A percentile compares a stretch with the other conserved stretches of the same genome.
phyloP scores from a whole-genome alignment of 2,888 invertebrate species.

The Leucophenga montana region DNA sequence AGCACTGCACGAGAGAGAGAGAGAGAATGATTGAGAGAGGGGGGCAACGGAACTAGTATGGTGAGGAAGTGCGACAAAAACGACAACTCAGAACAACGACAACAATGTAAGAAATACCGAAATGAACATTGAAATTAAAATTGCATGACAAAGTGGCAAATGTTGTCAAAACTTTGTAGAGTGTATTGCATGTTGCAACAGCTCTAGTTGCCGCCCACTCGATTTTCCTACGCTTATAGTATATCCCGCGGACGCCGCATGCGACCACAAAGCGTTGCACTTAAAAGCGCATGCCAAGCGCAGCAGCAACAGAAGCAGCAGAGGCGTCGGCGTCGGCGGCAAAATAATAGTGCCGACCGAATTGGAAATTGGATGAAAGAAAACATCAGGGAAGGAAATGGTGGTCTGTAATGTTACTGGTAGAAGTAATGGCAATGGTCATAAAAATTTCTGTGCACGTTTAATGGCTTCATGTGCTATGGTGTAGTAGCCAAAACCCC shows the following conservation, averaged over 20 bases:
- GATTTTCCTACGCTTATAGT: neutral
- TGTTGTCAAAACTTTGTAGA: conserved; percentile 60
- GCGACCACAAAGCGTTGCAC: conserved; percentile 25
- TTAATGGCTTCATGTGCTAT: conserved; percentile 21
- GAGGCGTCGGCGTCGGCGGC: no score
- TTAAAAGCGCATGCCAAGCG: conserved; percentile 21
- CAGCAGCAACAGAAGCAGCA: neutral
- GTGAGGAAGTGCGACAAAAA: neutral
- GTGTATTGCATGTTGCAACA: conserved; percentile 1
- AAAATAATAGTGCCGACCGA: neutral
- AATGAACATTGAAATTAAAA: conserved; percentile 53
- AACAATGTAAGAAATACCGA: neutral
- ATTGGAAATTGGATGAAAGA: neutral
- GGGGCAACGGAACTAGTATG: no score
- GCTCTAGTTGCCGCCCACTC: neutral
- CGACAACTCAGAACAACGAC: neutral
- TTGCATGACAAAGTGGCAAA: conserved; percentile 65
- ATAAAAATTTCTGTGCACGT: conserved; percentile 16
- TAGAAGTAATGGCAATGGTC: neutral
- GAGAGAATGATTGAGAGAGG: no score
- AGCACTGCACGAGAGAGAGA: neutral
- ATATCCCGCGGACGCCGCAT: neutral
- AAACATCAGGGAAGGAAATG: neutral
- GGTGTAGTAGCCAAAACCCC: neutral
- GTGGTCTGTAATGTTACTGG: neutral